phyloP scores from a whole-genome alignment of 2,888 invertebrate species.

The Unio delphinus region DNA sequence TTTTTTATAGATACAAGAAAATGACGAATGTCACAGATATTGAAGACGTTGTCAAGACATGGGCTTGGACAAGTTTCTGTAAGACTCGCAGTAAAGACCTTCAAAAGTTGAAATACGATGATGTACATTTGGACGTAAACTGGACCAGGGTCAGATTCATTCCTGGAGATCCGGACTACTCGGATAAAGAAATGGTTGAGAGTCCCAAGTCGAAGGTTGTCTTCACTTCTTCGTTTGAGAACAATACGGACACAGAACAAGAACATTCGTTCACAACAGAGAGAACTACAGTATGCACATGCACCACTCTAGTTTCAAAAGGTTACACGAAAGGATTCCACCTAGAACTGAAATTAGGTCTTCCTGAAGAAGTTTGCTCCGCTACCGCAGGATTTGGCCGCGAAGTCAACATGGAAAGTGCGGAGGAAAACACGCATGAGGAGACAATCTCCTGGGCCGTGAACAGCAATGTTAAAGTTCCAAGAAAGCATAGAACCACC shows the following conservation, averaged over 20 bases:
- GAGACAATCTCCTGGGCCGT: constrained; percentile 73
- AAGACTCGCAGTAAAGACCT: constrained; percentile 66
- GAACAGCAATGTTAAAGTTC: constrained; percentile 72
- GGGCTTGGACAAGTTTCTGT: constrained; percentile 69
- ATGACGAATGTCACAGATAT: constrained; percentile 62
- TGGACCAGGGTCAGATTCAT: constrained; percentile 70
- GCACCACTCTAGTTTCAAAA: constrained; percentile 58
- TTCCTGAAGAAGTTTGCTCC: constrained; percentile 70
- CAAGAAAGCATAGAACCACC: constrained; percentile 62
- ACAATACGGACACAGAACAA: constrained; percentile 63
- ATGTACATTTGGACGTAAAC: constrained; percentile 68
- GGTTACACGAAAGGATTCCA: constrained; percentile 70
- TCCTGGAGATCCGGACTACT: constrained; percentile 62
- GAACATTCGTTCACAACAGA: constrained; percentile 68
- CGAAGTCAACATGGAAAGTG: constrained; percentile 68
- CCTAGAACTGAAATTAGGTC: constrained; percentile 72
- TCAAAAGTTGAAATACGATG: constrained; percentile 58
- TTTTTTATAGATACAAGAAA: constrained; percentile 6
- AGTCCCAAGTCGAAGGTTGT: constrained; percentile 55
- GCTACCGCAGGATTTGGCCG: constrained; percentile 71
- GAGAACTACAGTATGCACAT: constrained; percentile 62
- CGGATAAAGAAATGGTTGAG: constrained; percentile 42
- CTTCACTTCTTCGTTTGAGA: constrained; percentile 67
- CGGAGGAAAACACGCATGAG: constrained; percentile 65
- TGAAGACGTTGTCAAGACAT: constrained; percentile 66